phyloP scores from a whole-genome alignment of 2,113 vertebrate species.

The Canis aureus region DNA sequence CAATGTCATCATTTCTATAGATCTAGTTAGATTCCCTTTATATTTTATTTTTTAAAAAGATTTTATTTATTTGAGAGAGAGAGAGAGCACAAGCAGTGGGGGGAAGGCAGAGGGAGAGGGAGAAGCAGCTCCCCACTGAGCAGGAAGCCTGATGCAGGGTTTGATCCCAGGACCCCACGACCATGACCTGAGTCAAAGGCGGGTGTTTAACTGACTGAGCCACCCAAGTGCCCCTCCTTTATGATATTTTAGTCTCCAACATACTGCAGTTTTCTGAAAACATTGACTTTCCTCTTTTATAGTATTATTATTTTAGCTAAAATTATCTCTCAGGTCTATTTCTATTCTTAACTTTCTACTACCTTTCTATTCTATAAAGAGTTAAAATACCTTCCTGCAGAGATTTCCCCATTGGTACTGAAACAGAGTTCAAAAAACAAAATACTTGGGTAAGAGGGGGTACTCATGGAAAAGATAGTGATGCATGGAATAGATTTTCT shows the following conservation, averaged over 20 bases:
- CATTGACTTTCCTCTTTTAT: not conserved
- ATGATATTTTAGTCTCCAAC: slow-evolving; percentile 6
- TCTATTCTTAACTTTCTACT: not conserved
- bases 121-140: not conserved
- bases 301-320: not conserved
- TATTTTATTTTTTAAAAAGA: not conserved
- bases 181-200: not conserved
- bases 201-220: not conserved
- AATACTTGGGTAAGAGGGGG: not conserved
- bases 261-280: not conserved
- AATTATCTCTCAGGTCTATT: not conserved
- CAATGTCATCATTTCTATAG: not conserved
- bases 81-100: not conserved
- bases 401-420: not conserved
- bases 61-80: not conserved
- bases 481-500: not conserved
- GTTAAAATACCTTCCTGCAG: not conserved
- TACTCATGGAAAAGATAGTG: not conserved
- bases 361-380: not conserved
- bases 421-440: not conserved
- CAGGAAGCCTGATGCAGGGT: not conserved
- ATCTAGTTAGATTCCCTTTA: not conserved
- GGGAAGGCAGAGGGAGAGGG: not conserved
- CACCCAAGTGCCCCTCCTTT: not conserved
- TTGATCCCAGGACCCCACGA: not conserved